phyloP scores from a whole-genome alignment of 2,797 vertebrate species.

The Nasua narica region DNA sequence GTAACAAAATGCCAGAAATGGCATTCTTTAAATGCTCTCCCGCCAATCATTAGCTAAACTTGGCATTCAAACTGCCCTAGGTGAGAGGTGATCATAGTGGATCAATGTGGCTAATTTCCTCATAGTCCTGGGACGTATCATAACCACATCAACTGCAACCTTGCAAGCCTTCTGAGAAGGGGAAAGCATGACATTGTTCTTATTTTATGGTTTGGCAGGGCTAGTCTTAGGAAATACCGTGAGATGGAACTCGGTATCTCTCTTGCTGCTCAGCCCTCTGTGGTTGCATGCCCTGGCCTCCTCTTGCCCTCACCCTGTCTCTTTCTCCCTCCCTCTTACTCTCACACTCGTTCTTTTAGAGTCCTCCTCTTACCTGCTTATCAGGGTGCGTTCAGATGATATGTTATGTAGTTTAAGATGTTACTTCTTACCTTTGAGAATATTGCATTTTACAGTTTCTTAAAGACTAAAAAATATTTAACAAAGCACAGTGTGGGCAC shows the following conservation, averaged over 20 bases:
- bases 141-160: background rate
- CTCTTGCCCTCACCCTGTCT: background rate
- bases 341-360: background rate
- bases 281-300: background rate
- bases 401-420: background rate
- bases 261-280: background rate
- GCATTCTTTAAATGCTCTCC: conserved; percentile 38
- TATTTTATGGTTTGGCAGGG: background rate
- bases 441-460: background rate
- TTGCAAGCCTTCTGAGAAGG: background rate
- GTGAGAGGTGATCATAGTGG: background rate
- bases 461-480: background rate
- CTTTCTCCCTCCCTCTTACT: background rate
- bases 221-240: background rate
- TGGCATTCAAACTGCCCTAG: conserved; percentile 20
- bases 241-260: background rate
- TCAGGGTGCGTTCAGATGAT: background rate
- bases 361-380: background rate
- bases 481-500: background rate
- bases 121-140: background rate
- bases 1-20: conserved; percentile 14
- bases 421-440: background rate
- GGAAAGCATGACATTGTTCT: background rate
- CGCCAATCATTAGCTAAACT: conserved; percentile 4
- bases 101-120: conserved; percentile 13